Evolutionary conservation across 2,797 vertebrate genomes (phyloP), one percentile per base, ranked within the genome.

Genomic region (Enteromius mattozi): DNA sequence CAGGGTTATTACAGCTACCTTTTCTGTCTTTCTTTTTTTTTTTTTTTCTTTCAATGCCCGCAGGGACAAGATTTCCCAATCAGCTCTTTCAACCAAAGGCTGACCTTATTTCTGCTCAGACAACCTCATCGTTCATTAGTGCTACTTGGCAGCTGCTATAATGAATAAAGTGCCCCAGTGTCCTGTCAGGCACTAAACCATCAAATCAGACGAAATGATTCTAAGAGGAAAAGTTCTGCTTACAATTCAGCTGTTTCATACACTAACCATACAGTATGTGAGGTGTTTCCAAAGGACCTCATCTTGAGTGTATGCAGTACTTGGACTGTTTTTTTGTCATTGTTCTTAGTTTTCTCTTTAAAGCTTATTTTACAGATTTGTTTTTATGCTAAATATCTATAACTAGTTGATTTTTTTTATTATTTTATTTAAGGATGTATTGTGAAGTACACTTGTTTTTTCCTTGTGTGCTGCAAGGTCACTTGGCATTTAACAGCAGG

Each of bases 111-210:
- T 63, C 77, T 78, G 77, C 59, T 78, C 70, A 68, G 30, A 80
- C 75, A 83, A 49, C 72, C 72, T 77, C 61, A 63, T 83, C 69
- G 17, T 80, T 86, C 69, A 86, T 83, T 86, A 86, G 47, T 68
- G 78, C 76, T 86, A 63, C 47, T 78, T 69, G 63, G 54, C 74
- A 7, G 81, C 71, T 75, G 59, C 51, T 74, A 51, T 56, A 82
- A 86, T 82, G 71, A 80, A 86, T 86, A 79, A 78, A 49, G 49
- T 66, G 68, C 69, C 69, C 80, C 33, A 40, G 75, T 78, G 65
- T 83, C 30, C 85, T 56, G 35, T 63, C 65, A 80, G 81, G 77
- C 4, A 7, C 70, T 33, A 63, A 49, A 79, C 47, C 59, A 65
- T 63, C 56, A 75, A 45, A 65, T 19, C 70, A 65, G 56, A 35